Evolutionary conservation across 1,140 invertebrate species (phyloP), one percentile per base, ranked within the genome.

Genomic region (Araneus ventricosus): DNA sequence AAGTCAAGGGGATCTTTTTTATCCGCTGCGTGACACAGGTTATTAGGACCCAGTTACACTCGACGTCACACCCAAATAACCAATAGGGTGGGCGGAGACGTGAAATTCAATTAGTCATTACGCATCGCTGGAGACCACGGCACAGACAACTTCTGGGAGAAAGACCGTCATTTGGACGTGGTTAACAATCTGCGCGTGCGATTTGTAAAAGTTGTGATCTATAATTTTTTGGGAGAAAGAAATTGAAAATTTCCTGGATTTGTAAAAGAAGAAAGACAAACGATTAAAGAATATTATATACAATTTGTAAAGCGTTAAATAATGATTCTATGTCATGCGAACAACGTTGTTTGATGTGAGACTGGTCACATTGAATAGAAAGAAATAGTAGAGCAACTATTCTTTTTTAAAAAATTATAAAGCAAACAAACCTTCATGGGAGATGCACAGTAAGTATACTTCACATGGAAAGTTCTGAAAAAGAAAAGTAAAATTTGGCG

Each of bases 21-120:
- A 79, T 45, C 37, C 39, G n/a, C 59, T 92, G 80, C 90, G 90
- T 92, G 90, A 92, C 90, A 57, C 37, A 85, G 57, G 79, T 61
- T 34, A 86, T 92, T 86, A 92, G 82, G 90, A 52, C 82, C 61
- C 61, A 57, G 90, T 92, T 63, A 92, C 90, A 92, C 75, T 86
- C 70, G 90, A 86, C 82, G 90, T 92, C 90, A 92, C 90, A 92
- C 80, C 79, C 90, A 92, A 92, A 92, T 86, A 92, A 92, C 90
- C 82, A 92, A 92, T 92, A 37, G 90, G 37, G 24, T 20, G 82
- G 90, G 90, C 90, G 90, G 90, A 57, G 90, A 92, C 82, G 90
- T 20, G 80, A 92, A 92, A 92, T 92, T 92, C 90, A 92, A 92
- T 92, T 92, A 92, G 79, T 39, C 82, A 85, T 45, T 75, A 57